These are phyloP conservation scores for Trissonchulus sp. DNA, from an alignment of 2,888 invertebrate genomes.

Conservation along the genomic window DNA sequence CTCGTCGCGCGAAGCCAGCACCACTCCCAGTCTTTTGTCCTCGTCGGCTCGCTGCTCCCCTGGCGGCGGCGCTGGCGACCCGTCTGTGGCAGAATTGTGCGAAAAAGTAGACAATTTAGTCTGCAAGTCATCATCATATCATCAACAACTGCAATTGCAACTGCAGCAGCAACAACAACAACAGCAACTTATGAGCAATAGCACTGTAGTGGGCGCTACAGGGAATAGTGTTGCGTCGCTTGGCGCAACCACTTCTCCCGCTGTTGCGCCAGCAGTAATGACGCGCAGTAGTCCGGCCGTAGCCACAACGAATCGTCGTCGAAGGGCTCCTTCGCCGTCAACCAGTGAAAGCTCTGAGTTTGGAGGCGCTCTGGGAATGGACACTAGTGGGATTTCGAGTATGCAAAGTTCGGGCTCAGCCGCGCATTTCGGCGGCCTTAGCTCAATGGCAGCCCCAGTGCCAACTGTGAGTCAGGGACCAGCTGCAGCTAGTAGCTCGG, in stretches of 20 bases:
- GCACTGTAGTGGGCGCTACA: no score
- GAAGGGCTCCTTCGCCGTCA: constrained; percentile 9
- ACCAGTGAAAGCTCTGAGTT: no score
- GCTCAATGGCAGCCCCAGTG: neutral
- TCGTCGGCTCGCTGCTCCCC: neutral
- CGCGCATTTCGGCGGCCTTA: neutral
- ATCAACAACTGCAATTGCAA: constrained; percentile 15
- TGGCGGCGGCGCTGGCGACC: neutral
- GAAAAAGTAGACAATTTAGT: constrained; percentile 10
- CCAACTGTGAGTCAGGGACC: neutral
- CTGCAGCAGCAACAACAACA: no score
- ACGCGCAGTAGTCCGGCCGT: neutral
- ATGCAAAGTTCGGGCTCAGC: constrained; percentile 23
- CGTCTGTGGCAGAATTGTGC: constrained; percentile 6
- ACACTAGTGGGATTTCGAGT: constrained; percentile 31
- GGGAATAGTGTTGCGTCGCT: constrained; percentile 8
- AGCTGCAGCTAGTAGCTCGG: no score
- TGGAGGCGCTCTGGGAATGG: no score
- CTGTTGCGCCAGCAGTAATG: neutral
- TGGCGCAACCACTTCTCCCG: constrained; percentile 15
- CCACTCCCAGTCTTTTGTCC: neutral
- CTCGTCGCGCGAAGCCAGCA: neutral
- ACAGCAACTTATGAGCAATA: no score
- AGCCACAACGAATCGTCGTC: constrained; percentile 9
- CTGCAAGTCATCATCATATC: constrained; percentile 8